A percentile compares a stretch with the other conserved stretches of the same genome.
Conservation (phyloP, 1,140 invertebrate species). For the Scaptomyza montana region DNA sequence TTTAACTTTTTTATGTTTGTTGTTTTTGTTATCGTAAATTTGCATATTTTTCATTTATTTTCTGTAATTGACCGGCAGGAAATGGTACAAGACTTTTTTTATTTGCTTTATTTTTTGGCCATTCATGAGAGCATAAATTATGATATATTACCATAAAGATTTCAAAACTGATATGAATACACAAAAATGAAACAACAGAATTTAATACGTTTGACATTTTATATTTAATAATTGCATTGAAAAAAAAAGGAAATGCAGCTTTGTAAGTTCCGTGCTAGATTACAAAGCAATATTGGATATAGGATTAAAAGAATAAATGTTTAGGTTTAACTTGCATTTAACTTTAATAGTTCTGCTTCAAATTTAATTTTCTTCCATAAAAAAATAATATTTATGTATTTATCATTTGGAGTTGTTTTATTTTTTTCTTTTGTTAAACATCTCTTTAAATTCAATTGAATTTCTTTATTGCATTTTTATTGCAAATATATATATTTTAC, state of each 20-base stretch:
- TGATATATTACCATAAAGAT: slow-evolving; percentile 43
- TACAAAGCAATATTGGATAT: not conserved
- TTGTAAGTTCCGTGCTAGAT: slow-evolving; percentile 41
- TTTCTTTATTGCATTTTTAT: slow-evolving; percentile 1
- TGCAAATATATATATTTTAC: not conserved
- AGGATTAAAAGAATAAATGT: too few species aligned
- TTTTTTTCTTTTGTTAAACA: not conserved
- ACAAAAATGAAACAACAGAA: not conserved
- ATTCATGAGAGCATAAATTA: slow-evolving; percentile 54
- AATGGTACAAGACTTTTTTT: slow-evolving; percentile 35
- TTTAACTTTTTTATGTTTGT: slow-evolving; percentile 10
- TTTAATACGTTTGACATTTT: slow-evolving; percentile 10
- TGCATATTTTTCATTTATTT: slow-evolving; percentile 72
- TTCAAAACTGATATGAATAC: slow-evolving; percentile 36
- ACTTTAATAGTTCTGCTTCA: too few species aligned
- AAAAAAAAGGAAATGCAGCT: slow-evolving; percentile 15
- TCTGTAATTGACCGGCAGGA: slow-evolving; percentile 60
- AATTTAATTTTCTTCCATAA: too few species aligned
- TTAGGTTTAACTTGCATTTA: not conserved
- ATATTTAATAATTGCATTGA: not conserved
- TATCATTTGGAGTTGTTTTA: not conserved
- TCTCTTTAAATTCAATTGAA: slow-evolving; percentile 5
- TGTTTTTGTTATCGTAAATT: slow-evolving; percentile 36
- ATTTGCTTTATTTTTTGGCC: slow-evolving; percentile 17
- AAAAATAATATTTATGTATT: not conserved